Percentiles rank a stretch among this genome's conserved stretches.
These are phyloP conservation scores for Hylaea fasciaria DNA, from an alignment of 2,888 invertebrate genomes.

Conservation along the genomic window DNA sequence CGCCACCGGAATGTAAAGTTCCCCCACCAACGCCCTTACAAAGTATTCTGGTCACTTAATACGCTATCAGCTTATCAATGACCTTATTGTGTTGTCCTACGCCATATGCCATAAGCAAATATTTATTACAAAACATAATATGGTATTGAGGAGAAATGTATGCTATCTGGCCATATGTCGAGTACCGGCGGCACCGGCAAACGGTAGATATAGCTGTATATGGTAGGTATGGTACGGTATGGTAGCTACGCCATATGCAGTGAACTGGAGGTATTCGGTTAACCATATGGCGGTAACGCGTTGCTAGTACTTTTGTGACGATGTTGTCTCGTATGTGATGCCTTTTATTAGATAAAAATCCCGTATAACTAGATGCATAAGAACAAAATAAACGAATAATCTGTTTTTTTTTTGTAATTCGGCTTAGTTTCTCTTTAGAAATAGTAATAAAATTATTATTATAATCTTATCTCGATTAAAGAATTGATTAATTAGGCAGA, in stretches of 20 bases:
- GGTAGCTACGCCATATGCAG: constrained; percentile 1
- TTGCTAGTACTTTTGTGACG: constrained; percentile 18
- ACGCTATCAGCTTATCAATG: neutral
- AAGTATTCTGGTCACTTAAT: too few species aligned
- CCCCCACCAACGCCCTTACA: too few species aligned
- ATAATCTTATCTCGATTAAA: too few species aligned
- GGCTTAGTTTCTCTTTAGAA: too few species aligned
- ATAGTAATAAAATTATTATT: too few species aligned
- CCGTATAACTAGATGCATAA: too few species aligned
- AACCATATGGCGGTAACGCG: constrained; percentile 29
- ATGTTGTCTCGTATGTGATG: neutral
- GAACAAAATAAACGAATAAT: too few species aligned
- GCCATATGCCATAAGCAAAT: constrained; percentile 1
- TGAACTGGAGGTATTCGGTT: constrained; percentile 23
- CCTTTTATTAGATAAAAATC: too few species aligned
- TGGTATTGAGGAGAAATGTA: constrained; percentile 1
- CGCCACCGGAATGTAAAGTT: too few species aligned
- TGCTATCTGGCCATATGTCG: constrained; percentile 22
- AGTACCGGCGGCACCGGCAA: constrained; percentile 1
- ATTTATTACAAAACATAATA: constrained; percentile 6
- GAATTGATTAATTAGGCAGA: too few species aligned
- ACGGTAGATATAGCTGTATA: constrained; percentile 12
- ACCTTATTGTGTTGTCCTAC: constrained; percentile 11
- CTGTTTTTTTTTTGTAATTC: too few species aligned
- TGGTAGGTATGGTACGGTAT: neutral